Evolutionary conservation across 2,888 invertebrate species (phyloP), one percentile per base, ranked within the genome.

Genomic region (Spisula subtruncata): DNA sequence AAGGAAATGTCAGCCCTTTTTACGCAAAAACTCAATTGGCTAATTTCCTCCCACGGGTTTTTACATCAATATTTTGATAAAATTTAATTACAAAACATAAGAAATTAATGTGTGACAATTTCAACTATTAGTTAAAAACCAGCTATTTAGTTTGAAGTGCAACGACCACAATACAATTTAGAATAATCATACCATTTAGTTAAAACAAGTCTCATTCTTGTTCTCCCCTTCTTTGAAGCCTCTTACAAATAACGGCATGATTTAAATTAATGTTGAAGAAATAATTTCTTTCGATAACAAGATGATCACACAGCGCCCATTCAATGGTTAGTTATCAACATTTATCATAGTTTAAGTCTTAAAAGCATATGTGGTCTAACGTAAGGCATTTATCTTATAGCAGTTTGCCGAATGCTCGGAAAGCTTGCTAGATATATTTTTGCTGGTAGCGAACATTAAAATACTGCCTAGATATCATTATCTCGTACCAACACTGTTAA

Each of bases 401-500:
- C n/a, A 48, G 32, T 71, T 84, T 41, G 35, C 48, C 84, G 20
- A 71, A 75, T n/a, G 48, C 48, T 84, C 32, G 41, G 75, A 51
- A 75, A 75, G 51, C 51, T 32, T 84, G 51, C 51, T 84, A 48
- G 35, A 60, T 35, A 32, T 66, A 35, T 60, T 84, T 41, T 41
- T 51, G 29, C 71, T 86, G 83, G 83, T 80, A 88, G 85, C 25
- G 56, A 85, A 85, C 90, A 90, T 90, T 90, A 86, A 87, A 75
- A 48, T 82, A 75, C 32, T 51, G 66, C 85, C 54, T 35, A 83
- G 88, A 88, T 88, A 83, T 80, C 81, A 66, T 90, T 91, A 91
- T 91, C 87, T 87, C 85, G 60, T 85, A 87, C 81, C 71, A 51
- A 35, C 46, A 85, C 91, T 81, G 89, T 89, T 89, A 91, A 89